A percentile compares a stretch with the other conserved stretches of the same genome.
Conservation (phyloP, 2,797 vertebrate genomes). For the Rachycentron canadum region DNA sequence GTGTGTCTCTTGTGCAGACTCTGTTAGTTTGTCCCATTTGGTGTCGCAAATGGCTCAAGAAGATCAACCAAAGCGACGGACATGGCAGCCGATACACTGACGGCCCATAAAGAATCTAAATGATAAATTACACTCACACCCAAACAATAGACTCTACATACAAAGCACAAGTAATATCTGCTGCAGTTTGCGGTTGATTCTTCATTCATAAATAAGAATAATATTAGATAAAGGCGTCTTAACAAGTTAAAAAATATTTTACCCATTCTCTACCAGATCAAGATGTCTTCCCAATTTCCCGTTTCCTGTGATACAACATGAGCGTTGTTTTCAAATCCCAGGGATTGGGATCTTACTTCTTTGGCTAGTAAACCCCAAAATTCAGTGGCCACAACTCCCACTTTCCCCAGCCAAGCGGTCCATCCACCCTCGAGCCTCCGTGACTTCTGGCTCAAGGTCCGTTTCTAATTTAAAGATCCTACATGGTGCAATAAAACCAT, state of each 20-base stretch:
- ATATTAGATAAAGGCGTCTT: constrained; percentile 35
- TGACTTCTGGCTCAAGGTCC: background rate
- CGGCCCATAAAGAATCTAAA: constrained; percentile 19
- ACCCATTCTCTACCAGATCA: background rate
- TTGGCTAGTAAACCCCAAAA: constrained; percentile 28
- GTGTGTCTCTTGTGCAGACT: background rate
- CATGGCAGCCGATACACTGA: background rate
- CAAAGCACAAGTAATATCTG: constrained; percentile 25
- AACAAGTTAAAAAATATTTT: constrained; percentile 18
- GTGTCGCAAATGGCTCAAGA: constrained; percentile 18
- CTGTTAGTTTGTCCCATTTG: constrained; percentile 23
- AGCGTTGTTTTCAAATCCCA: background rate
- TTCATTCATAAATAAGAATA: constrained; percentile 70
- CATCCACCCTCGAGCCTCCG: background rate
- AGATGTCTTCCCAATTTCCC: background rate
- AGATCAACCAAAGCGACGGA: background rate
- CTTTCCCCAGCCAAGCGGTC: background rate
- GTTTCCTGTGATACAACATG: background rate
- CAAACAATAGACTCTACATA: constrained; percentile 23
- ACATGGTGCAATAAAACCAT: background rate
- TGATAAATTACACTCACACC: constrained; percentile 59
- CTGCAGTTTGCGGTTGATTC: constrained; percentile 38
- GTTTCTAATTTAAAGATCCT: constrained; percentile 20
- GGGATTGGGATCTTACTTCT: constrained; percentile 1
- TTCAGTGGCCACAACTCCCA: background rate